Evolutionary conservation across 2,113 vertebrate species (phyloP), one percentile per base, ranked within the genome.

Genomic region (Lagopus leucura): DNA sequence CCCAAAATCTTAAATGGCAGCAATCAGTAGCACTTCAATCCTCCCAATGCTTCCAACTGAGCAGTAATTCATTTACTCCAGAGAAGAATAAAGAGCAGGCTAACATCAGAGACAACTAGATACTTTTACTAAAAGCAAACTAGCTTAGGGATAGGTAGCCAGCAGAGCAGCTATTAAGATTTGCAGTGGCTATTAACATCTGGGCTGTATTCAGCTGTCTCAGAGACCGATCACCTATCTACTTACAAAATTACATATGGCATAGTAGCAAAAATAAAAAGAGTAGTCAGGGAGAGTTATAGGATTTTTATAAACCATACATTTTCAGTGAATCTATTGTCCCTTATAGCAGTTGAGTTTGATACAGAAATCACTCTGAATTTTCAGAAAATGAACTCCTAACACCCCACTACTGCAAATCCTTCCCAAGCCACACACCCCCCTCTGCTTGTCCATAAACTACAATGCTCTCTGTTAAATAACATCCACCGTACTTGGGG

Each of bases 381-480:
- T 15, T 42, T 45, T 58, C 34, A 38, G 4, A 50, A 74, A 74
- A 52, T 22, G 45, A 13, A 0, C 12, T 34, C 14, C 24, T 36
- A 34, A 79, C 3, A 6, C 22, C 19, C 42, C 16, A n/a, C 6
- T 40, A 8, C 8, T 66, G 48, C 20, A 64, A 40, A 64, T 54
- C 11, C 5, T 73, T 58, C 48, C 43, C 4, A 1, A 79, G 42
- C 2, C 5, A 1, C 13, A 12, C 43, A 18, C 72, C 22, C 20
- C 5, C 4, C 36, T 5, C 30, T 57, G 14, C 27, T 38, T 42
- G 8, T 34, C 42, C 55, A 17, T 25, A 69, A 15, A 34, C 18
- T 16, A 45, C 64, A 32, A 47, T 0, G 0, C 22, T 15, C 70
- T 65, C 32, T 66, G 32, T 18, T 30, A 17, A 78, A n/a, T 24